Percentiles rank a stretch among this genome's conserved stretches.
Evolutionary conservation across 2,888 invertebrate species (phyloP).

Genomic region (Papilio elwesi): DNA sequence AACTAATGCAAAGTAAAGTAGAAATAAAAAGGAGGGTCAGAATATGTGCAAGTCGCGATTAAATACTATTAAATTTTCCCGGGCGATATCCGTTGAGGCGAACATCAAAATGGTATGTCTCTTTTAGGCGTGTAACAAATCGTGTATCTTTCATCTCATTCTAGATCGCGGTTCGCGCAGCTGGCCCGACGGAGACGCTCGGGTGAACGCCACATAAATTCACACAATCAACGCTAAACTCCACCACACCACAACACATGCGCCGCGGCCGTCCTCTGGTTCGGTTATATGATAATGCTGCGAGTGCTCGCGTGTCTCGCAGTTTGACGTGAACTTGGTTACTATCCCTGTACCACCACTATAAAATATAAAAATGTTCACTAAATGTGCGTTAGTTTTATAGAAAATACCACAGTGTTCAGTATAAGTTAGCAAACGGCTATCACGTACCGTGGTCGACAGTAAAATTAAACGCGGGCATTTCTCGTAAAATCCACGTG

Average conservation of each 20-base stretch:
- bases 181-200: conserved; percentile 34
- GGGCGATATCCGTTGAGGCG: conserved; percentile 15
- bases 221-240: conserved; percentile 44
- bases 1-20: not conserved
- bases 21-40: not conserved
- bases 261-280: conserved; percentile 62
- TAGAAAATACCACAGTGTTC: conserved; percentile 60
- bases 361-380: conserved; percentile 73
- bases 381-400: conserved; percentile 75
- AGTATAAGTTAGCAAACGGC: conserved; percentile 46
- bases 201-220: conserved; percentile 37
- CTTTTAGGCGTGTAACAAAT: conserved; percentile 8
- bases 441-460: conserved; percentile 2
- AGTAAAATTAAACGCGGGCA: conserved; percentile 40
- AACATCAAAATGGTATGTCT: conserved; percentile 25
- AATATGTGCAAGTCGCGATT: not conserved
- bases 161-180: conserved; percentile 16
- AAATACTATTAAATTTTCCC: conserved; percentile 33
- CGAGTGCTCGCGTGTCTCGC: conserved; percentile 45
- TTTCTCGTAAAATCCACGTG: conserved; percentile 63
- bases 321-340: conserved; percentile 59
- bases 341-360: conserved; percentile 64
- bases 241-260: conserved; percentile 62
- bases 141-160: conserved; percentile 28
- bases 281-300: conserved; percentile 52